These are phyloP conservation scores for Paracanthobrama guichenoti DNA, from an alignment of 2,113 vertebrate species.

Conservation along the genomic window DNA sequence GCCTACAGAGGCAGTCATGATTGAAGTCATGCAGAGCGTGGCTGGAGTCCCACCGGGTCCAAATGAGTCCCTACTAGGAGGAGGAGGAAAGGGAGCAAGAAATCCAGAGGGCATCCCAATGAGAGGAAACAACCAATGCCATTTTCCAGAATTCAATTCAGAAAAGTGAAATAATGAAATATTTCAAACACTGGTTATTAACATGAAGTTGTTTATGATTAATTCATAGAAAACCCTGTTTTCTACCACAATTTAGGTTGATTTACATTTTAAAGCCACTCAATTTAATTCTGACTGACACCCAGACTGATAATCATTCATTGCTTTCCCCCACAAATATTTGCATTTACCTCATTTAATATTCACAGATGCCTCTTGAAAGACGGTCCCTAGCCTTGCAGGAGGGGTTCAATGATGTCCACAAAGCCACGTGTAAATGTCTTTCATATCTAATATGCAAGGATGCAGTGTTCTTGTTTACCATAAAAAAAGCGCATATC, in stretches of 20 bases:
- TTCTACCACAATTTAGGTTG: not conserved
- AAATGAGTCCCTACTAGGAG: conserved; percentile 12
- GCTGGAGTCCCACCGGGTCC: not conserved
- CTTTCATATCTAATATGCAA: conserved; percentile 8
- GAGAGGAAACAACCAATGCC: conserved; percentile 48
- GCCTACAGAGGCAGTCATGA: conserved; percentile 17
- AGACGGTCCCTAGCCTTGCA: not conserved
- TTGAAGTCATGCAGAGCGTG: conserved; percentile 15
- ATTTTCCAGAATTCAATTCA: conserved; percentile 18
- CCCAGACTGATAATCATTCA: not conserved
- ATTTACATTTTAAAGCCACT: too few species aligned
- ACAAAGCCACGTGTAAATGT: conserved; percentile 38
- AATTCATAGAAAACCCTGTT: not conserved
- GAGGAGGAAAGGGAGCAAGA: not conserved
- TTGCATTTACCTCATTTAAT: not conserved
- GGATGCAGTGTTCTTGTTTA: not conserved
- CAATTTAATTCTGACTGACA: not conserved
- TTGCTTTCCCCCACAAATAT: not conserved
- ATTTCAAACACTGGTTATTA: not conserved
- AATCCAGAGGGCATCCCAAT: conserved; percentile 43
- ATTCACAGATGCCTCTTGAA: not conserved
- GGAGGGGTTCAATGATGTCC: conserved; percentile 16
- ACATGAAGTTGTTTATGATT: not conserved
- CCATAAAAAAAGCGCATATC: conserved; percentile 1
- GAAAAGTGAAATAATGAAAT: too few species aligned